Conservation (phyloP, 1,140 invertebrate genomes). For the Propsilocerus akamusi region DNA sequence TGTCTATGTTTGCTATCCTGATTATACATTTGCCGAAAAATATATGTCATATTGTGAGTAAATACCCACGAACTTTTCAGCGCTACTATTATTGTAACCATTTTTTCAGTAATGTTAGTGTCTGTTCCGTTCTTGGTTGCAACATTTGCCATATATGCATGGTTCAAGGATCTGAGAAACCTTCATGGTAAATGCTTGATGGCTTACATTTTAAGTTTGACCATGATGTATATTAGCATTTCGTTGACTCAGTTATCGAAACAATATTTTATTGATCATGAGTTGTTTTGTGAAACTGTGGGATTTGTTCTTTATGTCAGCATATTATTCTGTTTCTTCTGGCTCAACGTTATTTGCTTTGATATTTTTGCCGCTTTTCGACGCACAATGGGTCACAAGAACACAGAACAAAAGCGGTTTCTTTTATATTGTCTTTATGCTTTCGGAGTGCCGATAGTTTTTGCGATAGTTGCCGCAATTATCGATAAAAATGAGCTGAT, state of each 20-base stretch:
- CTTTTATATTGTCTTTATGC: background rate
- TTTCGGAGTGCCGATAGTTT: background rate
- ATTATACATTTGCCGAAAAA: too few relatives aligned
- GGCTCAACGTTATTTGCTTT: background rate
- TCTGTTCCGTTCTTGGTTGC: background rate
- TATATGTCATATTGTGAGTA: background rate
- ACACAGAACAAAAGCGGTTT: too few relatives aligned
- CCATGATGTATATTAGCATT: background rate
- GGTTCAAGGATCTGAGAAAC: background rate
- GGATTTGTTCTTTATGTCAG: background rate
- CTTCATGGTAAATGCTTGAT: background rate
- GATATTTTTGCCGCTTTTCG: background rate
- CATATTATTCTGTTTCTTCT: background rate
- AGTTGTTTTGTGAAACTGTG: background rate
- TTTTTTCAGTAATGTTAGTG: background rate
- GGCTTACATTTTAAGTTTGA: background rate
- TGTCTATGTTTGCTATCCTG: too few relatives aligned
- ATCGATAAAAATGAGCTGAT: background rate
- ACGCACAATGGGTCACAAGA: too few relatives aligned
- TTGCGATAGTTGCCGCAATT: background rate
- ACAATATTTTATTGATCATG: too few relatives aligned
- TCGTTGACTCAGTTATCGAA: too few relatives aligned
- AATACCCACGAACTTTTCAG: background rate
- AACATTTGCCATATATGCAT: background rate
- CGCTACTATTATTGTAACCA: background rate